Conservation (phyloP, 2,113 vertebrate genomes). For the Chionomys nivalis region DNA sequence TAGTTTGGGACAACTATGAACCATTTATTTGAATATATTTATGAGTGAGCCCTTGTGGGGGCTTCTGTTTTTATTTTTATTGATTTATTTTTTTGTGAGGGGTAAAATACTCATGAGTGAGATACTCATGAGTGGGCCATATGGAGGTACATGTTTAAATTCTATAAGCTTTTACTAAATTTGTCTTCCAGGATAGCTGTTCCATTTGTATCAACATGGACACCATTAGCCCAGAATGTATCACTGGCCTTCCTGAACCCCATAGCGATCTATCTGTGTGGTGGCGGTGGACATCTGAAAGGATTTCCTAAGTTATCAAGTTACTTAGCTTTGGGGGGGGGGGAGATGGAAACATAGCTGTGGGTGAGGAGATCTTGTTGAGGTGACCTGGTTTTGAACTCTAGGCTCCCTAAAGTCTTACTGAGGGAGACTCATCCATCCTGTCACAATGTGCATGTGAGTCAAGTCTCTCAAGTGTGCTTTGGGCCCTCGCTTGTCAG, state of each 20-base stretch:
- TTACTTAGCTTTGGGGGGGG: background rate
- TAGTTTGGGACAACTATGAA: background rate
- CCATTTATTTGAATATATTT: background rate
- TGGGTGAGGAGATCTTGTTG: too few species aligned
- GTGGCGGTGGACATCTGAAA: background rate
- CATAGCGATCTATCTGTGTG: background rate
- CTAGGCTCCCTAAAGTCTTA: background rate
- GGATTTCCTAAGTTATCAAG: background rate
- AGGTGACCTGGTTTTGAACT: background rate
- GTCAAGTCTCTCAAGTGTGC: background rate
- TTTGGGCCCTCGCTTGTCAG: background rate
- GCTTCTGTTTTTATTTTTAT: background rate
- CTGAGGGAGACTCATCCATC: background rate
- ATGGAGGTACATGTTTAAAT: background rate
- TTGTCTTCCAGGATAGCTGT: background rate
- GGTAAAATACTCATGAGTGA: background rate
- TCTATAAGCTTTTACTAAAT: background rate
- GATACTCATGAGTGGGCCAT: background rate
- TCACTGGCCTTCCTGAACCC: background rate
- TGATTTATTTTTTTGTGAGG: background rate
- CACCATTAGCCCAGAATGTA: background rate
- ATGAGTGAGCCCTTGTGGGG: background rate
- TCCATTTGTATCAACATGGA: background rate
- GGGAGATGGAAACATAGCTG: background rate
- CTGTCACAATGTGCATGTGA: accelerated